A percentile compares a stretch with the other conserved stretches of the same genome.
Conservation (phyloP, 2,888 invertebrate species). For the Macrophya alboannulata region DNA sequence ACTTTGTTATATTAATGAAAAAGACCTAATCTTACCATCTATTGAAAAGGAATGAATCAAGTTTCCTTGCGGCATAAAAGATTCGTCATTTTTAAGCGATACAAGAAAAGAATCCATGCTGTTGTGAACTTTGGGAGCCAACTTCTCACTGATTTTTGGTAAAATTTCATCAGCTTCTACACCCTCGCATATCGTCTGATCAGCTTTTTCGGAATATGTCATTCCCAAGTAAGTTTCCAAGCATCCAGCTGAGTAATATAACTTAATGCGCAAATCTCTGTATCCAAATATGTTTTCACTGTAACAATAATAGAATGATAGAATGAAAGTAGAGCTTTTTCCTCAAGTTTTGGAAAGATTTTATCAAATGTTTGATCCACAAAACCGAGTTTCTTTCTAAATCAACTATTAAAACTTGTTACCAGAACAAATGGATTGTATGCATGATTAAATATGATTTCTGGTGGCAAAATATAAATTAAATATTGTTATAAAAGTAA, state of each 20-base stretch:
- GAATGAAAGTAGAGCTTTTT: too few relatives aligned
- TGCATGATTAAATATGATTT: not conserved
- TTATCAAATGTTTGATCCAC: too few relatives aligned
- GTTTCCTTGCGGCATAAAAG: slow-evolving; percentile 90
- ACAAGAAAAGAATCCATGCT: slow-evolving; percentile 89
- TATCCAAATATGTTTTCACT: slow-evolving; percentile 97
- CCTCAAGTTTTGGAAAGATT: too few relatives aligned
- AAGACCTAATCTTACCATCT: slow-evolving; percentile 72
- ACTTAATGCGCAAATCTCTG: slow-evolving; percentile 88
- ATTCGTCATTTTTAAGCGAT: slow-evolving; percentile 86
- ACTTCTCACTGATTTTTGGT: slow-evolving; percentile 85
- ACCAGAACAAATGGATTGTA: not conserved
- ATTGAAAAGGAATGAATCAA: slow-evolving; percentile 84
- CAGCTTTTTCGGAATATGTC: slow-evolving; percentile 87
- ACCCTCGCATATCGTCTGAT: slow-evolving; percentile 82
- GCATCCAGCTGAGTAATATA: slow-evolving; percentile 92
- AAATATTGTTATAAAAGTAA: not conserved
- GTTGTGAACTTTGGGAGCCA: slow-evolving; percentile 87
- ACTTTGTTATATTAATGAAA: not conserved
- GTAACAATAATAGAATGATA: slow-evolving; percentile 68
- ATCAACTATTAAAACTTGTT: too few relatives aligned
- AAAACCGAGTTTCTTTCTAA: too few relatives aligned
- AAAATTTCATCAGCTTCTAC: slow-evolving; percentile 90
- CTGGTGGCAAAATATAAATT: not conserved
- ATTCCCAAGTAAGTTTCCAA: slow-evolving; percentile 91